These are phyloP conservation scores for Enteromius thamalakanensis DNA, from an alignment of 2,797 vertebrate genomes.

Conservation along the genomic window DNA sequence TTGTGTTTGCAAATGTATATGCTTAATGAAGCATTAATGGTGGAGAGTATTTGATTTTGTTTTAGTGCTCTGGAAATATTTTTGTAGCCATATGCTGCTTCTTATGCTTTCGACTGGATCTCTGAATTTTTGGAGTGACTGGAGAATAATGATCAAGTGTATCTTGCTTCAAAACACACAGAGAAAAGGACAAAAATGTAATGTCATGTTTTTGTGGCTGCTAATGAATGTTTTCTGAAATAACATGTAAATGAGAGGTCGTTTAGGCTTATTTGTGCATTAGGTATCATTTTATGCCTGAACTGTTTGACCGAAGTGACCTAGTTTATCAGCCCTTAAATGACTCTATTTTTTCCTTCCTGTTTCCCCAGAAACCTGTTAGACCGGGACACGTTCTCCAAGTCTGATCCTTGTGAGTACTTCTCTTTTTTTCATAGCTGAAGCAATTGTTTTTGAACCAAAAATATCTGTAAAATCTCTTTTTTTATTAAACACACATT, in stretches of 20 bases:
- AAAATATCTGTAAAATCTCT: background rate
- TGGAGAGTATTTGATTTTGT: background rate
- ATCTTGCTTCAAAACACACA: conserved; percentile 5
- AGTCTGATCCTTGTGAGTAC: conserved; percentile 93
- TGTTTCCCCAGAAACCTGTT: conserved; percentile 83
- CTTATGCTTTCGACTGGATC: background rate
- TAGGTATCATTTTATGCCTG: background rate
- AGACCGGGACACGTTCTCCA: conserved; percentile 97
- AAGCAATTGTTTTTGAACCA: background rate
- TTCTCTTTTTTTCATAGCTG: background rate
- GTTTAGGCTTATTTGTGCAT: conserved; percentile 24
- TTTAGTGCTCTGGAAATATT: background rate
- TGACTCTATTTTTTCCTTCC: conserved; percentile 49
- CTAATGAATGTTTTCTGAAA: conserved; percentile 8
- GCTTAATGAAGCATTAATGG: background rate
- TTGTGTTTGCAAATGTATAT: background rate
- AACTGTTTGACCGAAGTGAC: conserved; percentile 8
- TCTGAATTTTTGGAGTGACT: background rate
- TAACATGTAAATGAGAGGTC: conserved; percentile 6
- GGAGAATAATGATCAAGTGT: background rate
- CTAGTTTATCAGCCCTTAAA: background rate
- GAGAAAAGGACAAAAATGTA: background rate
- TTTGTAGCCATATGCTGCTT: background rate
- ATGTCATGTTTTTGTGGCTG: conserved; percentile 18
- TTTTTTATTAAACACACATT: background rate